Base-by-base conservation (phyloP, 92 coral and sea anemone genomes). In the Zoanthus sansibaricus region DNA sequence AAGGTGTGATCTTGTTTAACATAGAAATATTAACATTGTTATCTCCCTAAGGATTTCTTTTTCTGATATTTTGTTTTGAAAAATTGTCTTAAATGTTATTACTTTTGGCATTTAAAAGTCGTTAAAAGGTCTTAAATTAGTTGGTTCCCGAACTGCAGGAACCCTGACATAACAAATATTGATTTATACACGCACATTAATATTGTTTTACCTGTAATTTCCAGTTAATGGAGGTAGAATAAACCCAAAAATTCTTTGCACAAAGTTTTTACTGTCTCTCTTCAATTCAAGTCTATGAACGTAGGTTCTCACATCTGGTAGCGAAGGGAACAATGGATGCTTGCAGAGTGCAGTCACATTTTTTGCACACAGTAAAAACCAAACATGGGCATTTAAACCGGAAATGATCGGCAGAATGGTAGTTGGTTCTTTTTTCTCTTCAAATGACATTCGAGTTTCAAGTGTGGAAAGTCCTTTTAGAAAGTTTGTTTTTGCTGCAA, bases 161-260 rank as follows among this genome's bases (percentile, higher is more conserved):
- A 25, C 25, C 25, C 25, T 25, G 25, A 0, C 25, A 25, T 25
- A 25, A 37, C 42, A 2, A 4, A 37, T 37, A 37, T 37, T 4
- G 42, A 37, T 37, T 37, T 4, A 37, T 37, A 1, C 42, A 2
- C 42, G 4, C 42, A 2, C 42, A 37, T 37, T 37, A 4, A 37
- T 37, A 37, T 4, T 37, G 42, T 37, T 37, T 37, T 37, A 76
- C 82, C 82, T 76, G 82, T 76, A 76, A 21, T 25, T 76, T 52
- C 82, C 82, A 13, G 47, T 52, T 46, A 54, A 44, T 76, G 82
- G 82, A 54, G 82, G 82, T 15, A 16, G 54, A 76, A 76, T 52
- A 32, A 12, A 51, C 12, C 82, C 82, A 52, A 76, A 76, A 1
- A 76, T 54, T 31, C 82, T 76, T 68, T 76, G 82, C 11, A 33